Conservation (phyloP, 2,888 invertebrate genomes). For the Clivina fossor region DNA sequence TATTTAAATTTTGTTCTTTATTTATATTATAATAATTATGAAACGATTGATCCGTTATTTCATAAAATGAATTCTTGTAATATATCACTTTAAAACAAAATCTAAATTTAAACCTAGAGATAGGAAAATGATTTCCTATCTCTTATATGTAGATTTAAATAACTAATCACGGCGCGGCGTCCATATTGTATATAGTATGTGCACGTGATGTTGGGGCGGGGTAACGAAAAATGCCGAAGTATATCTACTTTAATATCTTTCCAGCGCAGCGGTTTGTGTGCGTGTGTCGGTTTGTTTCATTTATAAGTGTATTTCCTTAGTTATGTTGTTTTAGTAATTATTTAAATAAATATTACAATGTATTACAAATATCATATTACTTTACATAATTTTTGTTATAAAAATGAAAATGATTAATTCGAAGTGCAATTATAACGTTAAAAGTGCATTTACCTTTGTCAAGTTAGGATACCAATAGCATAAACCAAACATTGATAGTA, state of each 20-base stretch:
- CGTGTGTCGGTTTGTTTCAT: slow-evolving; percentile 14
- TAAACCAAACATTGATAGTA: slow-evolving; percentile 25
- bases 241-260: slow-evolving; percentile 14
- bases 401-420: slow-evolving; percentile 17
- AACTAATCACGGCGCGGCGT: too few species aligned
- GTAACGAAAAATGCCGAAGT: slow-evolving; percentile 16
- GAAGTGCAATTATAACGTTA: slow-evolving; percentile 11
- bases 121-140: too few species aligned
- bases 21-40: too few species aligned
- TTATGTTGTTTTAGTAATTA: slow-evolving; percentile 8
- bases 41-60: too few species aligned
- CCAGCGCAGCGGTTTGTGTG: slow-evolving; percentile 17
- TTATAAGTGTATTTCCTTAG: slow-evolving; percentile 13
- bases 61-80: too few species aligned
- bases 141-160: too few species aligned
- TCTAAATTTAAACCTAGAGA: too few species aligned
- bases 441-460: slow-evolving; percentile 32
- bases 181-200: too few species aligned
- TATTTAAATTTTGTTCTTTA: too few species aligned
- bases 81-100: too few species aligned
- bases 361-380: slow-evolving; percentile 12
- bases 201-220: slow-evolving; percentile 28
- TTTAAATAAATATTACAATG: too few species aligned
- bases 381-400: slow-evolving; percentile 8
- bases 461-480: slow-evolving; percentile 25